These are phyloP conservation scores for Ochotona curzoniae DNA, from an alignment of 2,113 vertebrate genomes.

Conservation along the genomic window DNA sequence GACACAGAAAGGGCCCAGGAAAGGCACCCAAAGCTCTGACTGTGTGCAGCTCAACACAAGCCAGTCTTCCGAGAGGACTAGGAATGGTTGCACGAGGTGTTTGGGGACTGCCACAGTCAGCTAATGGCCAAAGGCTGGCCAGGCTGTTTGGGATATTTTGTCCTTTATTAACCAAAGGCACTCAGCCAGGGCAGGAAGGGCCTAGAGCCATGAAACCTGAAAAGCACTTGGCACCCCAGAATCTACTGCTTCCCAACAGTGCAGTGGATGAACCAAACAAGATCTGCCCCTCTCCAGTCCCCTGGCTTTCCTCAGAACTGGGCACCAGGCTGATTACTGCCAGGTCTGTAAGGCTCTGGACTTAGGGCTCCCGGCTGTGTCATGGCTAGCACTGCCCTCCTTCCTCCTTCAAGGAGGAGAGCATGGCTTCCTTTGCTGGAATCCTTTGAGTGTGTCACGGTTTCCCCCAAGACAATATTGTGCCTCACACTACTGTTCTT, in stretches of 20 bases:
- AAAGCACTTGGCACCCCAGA: neutral
- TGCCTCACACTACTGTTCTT: neutral
- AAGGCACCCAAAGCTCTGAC: neutral
- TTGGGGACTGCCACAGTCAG: no score
- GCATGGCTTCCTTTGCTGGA: neutral
- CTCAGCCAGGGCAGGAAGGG: neutral
- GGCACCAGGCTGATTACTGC: no score
- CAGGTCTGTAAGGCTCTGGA: neutral
- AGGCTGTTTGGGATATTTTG: neutral
- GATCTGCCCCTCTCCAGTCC: neutral
- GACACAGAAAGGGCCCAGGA: neutral
- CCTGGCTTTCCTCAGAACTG: neutral
- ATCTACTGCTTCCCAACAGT: neutral
- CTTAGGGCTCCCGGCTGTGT: neutral
- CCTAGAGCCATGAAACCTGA: neutral
- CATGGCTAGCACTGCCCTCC: neutral
- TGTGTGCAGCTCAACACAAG: neutral
- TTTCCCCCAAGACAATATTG: neutral
- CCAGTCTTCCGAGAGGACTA: neutral
- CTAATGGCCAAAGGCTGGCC: neutral
- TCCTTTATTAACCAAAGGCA: neutral
- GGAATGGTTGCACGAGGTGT: neutral
- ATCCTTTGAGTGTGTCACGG: neutral
- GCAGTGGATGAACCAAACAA: neutral
- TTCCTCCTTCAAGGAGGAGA: neutral